Conservation (phyloP, 2,888 invertebrate species). For the Meandrusa payeni region DNA sequence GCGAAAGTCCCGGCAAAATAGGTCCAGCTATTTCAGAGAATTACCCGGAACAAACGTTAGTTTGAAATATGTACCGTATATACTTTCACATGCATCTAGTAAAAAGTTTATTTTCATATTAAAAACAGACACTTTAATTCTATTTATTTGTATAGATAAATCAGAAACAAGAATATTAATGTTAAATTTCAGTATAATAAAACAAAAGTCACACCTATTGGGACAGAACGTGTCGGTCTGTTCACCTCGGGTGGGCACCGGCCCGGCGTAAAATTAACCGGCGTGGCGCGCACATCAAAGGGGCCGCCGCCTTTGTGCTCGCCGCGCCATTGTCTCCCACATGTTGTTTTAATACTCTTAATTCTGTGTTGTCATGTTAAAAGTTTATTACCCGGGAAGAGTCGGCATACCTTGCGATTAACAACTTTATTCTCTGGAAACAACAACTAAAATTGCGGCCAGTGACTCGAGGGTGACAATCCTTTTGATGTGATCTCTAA, state of each 20-base stretch:
- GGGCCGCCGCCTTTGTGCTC: constrained; percentile 59
- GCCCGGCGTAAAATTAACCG: constrained; percentile 63
- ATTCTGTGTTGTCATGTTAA: constrained; percentile 74
- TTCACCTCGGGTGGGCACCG: constrained; percentile 32
- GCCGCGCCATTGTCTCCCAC: constrained; percentile 70
- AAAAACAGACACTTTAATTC: no score
- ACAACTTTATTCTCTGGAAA: constrained; percentile 30
- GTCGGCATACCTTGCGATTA: constrained; percentile 27
- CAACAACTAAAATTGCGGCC: background rate
- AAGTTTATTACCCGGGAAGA: constrained; percentile 57
- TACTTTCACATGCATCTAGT: no score
- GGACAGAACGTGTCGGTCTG: constrained; percentile 4
- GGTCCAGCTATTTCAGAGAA: no score
- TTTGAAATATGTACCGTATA: no score
- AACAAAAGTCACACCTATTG: constrained; percentile 7
- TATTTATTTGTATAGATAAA: no score
- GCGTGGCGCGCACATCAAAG: constrained; percentile 54
- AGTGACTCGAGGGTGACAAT: background rate
- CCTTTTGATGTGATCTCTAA: constrained; percentile 14
- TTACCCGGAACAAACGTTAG: no score
- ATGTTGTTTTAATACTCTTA: constrained; percentile 70
- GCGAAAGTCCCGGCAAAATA: no score
- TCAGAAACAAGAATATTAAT: no score
- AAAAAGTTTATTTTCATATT: no score
- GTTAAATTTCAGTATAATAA: background rate